These are phyloP conservation scores for Octopus sinensis DNA, from an alignment of 1,140 invertebrate species.

Conservation along the genomic window DNA sequence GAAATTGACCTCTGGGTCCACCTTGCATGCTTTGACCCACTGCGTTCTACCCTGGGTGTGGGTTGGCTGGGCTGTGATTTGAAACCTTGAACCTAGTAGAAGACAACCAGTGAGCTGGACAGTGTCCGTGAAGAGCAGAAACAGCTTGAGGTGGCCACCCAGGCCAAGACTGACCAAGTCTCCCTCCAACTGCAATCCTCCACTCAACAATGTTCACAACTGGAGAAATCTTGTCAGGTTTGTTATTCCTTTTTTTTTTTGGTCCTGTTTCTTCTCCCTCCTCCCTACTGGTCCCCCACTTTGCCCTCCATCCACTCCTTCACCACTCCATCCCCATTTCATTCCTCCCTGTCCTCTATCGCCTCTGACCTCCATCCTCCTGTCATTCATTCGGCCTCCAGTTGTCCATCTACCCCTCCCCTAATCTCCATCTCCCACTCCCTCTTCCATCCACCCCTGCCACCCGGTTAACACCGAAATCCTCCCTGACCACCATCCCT, in stretches of 20 bases:
- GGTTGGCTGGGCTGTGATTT: no score
- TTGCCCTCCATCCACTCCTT: background rate
- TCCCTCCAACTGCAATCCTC: constrained; percentile 39
- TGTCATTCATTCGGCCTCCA: no score
- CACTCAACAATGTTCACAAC: constrained; percentile 35
- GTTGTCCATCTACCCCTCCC: no score
- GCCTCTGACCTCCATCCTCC: background rate
- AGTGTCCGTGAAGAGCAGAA: constrained; percentile 44
- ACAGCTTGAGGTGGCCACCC: constrained; percentile 45
- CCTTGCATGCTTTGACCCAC: no score
- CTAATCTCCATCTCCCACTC: no score
- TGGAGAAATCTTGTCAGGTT: constrained; percentile 48
- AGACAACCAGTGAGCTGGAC: constrained; percentile 44
- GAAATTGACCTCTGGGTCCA: no score
- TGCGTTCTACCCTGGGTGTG: no score
- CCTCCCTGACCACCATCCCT: background rate
- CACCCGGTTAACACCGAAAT: background rate
- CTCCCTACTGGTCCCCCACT: background rate
- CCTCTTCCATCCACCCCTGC: no score
- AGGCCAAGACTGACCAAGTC: constrained; percentile 47
- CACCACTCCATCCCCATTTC: background rate
- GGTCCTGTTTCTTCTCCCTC: background rate
- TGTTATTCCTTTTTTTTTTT: background rate
- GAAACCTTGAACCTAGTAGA: constrained; percentile 27
- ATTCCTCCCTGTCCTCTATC: background rate